These are phyloP conservation scores for Sciaenops ocellatus DNA, from an alignment of 2,797 vertebrate genomes.

Conservation along the genomic window DNA sequence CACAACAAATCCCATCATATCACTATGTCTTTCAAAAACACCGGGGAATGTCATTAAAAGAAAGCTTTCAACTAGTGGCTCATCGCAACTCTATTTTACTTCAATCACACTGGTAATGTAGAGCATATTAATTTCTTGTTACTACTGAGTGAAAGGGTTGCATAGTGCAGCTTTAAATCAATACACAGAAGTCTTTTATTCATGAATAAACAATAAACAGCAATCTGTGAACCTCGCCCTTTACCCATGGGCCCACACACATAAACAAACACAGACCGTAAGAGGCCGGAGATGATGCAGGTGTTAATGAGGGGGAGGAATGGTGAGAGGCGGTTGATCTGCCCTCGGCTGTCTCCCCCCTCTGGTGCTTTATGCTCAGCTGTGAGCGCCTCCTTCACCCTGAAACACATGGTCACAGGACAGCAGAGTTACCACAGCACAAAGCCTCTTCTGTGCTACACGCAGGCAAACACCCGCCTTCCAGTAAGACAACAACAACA, in stretches of 20 bases:
- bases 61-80: neutral
- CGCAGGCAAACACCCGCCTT: conserved; percentile 50
- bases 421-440: conserved; percentile 60
- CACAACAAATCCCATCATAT: neutral
- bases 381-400: conserved; percentile 76
- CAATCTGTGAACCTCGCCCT: neutral
- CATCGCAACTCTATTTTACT: neutral
- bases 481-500: conserved; percentile 59
- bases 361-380: conserved; percentile 55
- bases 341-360: conserved; percentile 66
- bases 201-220: conserved; percentile 12
- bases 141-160: neutral
- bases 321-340: conserved; percentile 54
- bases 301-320: conserved; percentile 86
- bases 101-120: neutral
- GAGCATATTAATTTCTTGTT: conserved; percentile 2
- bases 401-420: conserved; percentile 79
- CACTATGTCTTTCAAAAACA: too few relatives aligned
- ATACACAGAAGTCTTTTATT: neutral
- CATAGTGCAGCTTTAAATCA: conserved; percentile 14
- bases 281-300: conserved; percentile 79
- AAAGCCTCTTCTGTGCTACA: conserved; percentile 65
- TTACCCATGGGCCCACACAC: neutral
- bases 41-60: neutral
- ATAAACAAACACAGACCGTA: conserved; percentile 77